A percentile compares a stretch with the other conserved stretches of the same genome.
phyloP scores from a whole-genome alignment of 2,888 invertebrate genomes.

The Cheilosia variabilis region DNA sequence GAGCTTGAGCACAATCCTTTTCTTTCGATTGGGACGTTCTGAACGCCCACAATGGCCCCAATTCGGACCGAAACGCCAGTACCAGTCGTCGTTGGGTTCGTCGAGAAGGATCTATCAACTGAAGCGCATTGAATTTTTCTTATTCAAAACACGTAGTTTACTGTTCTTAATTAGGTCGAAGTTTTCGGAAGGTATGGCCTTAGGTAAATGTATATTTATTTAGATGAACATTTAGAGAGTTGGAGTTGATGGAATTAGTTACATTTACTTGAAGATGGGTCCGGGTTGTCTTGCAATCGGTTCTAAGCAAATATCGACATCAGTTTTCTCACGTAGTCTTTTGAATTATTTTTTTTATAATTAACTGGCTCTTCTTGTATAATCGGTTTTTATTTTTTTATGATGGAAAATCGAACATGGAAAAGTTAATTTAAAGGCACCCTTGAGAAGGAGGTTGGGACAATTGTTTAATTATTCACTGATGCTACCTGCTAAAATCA shows the following conservation, averaged over 20 bases:
- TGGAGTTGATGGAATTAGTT: constrained; percentile 1
- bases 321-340: not conserved
- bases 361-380: too few relatives aligned
- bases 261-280: not conserved
- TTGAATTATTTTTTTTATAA: not conserved
- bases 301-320: too few relatives aligned
- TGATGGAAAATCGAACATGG: too few relatives aligned
- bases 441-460: too few relatives aligned
- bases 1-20: constrained; percentile 64
- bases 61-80: not conserved
- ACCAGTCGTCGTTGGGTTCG: constrained; percentile 3
- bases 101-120: constrained; percentile 43
- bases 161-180: constrained; percentile 53
- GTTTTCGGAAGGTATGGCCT: constrained; percentile 29
- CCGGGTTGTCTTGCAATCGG: not conserved
- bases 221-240: constrained; percentile 6
- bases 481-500: too few relatives aligned
- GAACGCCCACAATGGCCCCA: not conserved
- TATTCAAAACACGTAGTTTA: constrained; percentile 70
- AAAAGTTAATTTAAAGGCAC: too few relatives aligned
- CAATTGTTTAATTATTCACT: too few relatives aligned
- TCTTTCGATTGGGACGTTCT: constrained; percentile 29
- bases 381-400: too few relatives aligned
- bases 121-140: constrained; percentile 62
- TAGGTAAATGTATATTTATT: constrained; percentile 51